These are phyloP conservation scores for Drosophila orena DNA, from an alignment of 1,140 invertebrate genomes.

Conservation along the genomic window DNA sequence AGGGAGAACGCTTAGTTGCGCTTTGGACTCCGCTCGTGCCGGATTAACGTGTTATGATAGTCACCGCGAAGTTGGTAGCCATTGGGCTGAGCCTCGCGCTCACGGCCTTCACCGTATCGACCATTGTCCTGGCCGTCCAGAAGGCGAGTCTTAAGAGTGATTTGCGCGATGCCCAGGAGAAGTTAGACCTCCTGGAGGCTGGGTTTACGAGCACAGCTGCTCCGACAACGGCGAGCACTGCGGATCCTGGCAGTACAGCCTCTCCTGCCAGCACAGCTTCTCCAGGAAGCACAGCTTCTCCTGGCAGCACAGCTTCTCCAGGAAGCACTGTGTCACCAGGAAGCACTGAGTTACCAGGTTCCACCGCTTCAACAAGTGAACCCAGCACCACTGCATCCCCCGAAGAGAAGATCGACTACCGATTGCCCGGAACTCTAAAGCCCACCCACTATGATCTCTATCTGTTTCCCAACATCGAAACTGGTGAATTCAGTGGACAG, in stretches of 20 bases:
- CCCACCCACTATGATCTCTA: conserved; percentile 92
- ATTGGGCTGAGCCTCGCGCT: conserved; percentile 70
- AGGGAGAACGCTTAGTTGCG: conserved; percentile 45
- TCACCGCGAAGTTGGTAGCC: conserved; percentile 73
- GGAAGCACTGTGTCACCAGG: conserved; percentile 3
- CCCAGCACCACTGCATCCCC: conserved; percentile 35
- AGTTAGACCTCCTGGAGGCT: conserved; percentile 63
- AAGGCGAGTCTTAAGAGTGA: conserved; percentile 60
- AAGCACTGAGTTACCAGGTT: conserved; percentile 1
- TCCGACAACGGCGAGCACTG: conserved; percentile 6
- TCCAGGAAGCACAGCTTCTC: not conserved
- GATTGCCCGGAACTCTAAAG: conserved; percentile 88
- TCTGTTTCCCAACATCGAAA: conserved; percentile 90
- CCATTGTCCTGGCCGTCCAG: conserved; percentile 84
- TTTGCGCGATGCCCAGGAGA: conserved; percentile 64
- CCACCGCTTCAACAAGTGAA: conserved; percentile 1
- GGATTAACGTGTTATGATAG: conserved; percentile 72
- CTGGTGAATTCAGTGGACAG: conserved; percentile 89
- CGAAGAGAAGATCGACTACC: conserved; percentile 84
- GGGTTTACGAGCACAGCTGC: conserved; percentile 40
- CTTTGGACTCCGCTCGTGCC: conserved; percentile 29
- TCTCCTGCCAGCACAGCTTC: conserved; percentile 1
- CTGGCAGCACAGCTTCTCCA: conserved; percentile 9
- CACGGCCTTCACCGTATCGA: conserved; percentile 85
- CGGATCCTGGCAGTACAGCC: conserved; percentile 12